A percentile compares a stretch with the other conserved stretches of the same genome.
These are phyloP conservation scores for Ooceraea biroi DNA, from an alignment of 1,140 invertebrate genomes.

Conservation along the genomic window DNA sequence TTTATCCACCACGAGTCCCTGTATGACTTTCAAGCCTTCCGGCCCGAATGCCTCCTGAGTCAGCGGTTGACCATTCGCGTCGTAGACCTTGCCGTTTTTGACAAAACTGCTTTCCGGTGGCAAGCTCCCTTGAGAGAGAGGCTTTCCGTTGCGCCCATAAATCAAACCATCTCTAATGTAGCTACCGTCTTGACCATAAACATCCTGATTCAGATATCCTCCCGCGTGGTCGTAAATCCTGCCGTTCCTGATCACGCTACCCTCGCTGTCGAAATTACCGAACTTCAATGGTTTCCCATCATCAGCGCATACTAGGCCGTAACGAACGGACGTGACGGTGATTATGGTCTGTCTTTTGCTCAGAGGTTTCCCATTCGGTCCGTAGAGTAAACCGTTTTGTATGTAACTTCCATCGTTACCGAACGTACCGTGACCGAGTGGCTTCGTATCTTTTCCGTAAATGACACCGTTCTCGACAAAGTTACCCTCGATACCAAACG, in stretches of 20 bases:
- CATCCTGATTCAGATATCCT: slow-evolving; percentile 77
- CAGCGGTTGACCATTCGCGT: slow-evolving; percentile 77
- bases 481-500: slow-evolving; percentile 80
- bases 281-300: slow-evolving; percentile 80
- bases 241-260: slow-evolving; percentile 80
- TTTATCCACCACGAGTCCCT: slow-evolving; percentile 82
- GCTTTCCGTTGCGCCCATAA: slow-evolving; percentile 78
- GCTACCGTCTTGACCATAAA: slow-evolving; percentile 76
- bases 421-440: slow-evolving; percentile 79
- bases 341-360: slow-evolving; percentile 79
- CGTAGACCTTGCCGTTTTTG: slow-evolving; percentile 80
- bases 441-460: slow-evolving; percentile 80
- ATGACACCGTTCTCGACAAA: slow-evolving; percentile 83
- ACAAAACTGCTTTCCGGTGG: slow-evolving; percentile 79
- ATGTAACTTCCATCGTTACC: slow-evolving; percentile 82
- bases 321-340: slow-evolving; percentile 78
- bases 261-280: slow-evolving; percentile 80
- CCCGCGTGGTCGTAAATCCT: slow-evolving; percentile 79
- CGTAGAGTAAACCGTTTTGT: slow-evolving; percentile 79
- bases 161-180: slow-evolving; percentile 82
- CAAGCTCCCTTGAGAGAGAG: slow-evolving; percentile 75
- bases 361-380: slow-evolving; percentile 76
- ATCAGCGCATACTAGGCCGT: slow-evolving; percentile 81
- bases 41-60: slow-evolving; percentile 84
- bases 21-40: slow-evolving; percentile 81